A percentile compares a stretch with the other conserved stretches of the same genome.
Evolutionary conservation across 2,113 vertebrate species (phyloP).

Genomic region (Xiphorhynchus elegans): DNA sequence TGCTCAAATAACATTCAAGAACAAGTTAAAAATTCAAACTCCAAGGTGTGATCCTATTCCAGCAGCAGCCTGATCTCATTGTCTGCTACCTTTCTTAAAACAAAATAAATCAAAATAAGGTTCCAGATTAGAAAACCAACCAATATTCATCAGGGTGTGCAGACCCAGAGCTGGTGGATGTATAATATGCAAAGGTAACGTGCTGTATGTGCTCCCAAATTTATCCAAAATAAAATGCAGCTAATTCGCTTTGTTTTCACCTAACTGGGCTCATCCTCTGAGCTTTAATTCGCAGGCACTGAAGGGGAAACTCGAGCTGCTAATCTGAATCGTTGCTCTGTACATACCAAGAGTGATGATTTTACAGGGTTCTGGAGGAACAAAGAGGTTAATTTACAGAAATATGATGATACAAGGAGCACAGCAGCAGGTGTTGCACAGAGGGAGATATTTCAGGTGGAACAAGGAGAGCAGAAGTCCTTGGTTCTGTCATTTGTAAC

Average conservation of each 20-base stretch:
- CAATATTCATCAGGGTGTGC: constrained; percentile 10
- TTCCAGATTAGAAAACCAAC: not conserved
- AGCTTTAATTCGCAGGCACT: not conserved
- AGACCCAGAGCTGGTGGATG: not conserved
- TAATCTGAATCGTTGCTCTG: not conserved
- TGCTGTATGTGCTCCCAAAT: not conserved
- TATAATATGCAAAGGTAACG: not conserved
- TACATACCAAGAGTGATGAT: not conserved
- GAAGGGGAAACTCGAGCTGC: constrained; percentile 23
- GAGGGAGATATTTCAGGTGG: not conserved
- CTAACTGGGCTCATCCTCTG: not conserved
- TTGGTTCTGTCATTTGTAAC: not conserved
- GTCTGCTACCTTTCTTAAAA: not conserved
- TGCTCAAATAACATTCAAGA: not conserved
- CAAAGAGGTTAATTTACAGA: not conserved
- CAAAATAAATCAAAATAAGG: not conserved
- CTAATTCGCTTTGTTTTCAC: constrained; percentile 20
- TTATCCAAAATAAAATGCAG: constrained; percentile 12
- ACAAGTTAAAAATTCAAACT: constrained; percentile 5
- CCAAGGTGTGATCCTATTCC: not conserved
- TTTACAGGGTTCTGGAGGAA: not conserved
- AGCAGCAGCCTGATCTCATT: not conserved
- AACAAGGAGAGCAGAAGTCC: not conserved
- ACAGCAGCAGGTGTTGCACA: not conserved
- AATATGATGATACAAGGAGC: not conserved